Conservation (phyloP, 2,113 vertebrate genomes). For the Meles meles region DNA sequence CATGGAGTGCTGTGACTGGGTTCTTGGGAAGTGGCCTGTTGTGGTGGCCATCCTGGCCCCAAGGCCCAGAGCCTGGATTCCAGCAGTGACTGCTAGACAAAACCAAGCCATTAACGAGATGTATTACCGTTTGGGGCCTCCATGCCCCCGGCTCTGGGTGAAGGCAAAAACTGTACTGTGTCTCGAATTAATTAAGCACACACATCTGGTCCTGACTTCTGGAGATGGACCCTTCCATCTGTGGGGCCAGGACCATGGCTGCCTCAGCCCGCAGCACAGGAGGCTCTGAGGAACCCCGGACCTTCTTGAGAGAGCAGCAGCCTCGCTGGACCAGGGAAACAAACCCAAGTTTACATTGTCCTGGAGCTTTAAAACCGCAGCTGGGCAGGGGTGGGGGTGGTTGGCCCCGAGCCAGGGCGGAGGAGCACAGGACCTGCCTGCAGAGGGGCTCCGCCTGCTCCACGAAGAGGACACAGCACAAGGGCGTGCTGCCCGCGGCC, state of each 20-base stretch:
- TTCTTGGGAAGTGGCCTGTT: conserved; percentile 92
- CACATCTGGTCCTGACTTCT: conserved; percentile 54
- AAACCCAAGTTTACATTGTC: conserved; percentile 71
- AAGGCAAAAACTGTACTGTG: conserved; percentile 64
- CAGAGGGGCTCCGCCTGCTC: conserved; percentile 27
- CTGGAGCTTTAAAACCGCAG: conserved; percentile 73
- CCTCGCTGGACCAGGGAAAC: conserved; percentile 44
- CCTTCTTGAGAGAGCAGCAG: conserved; percentile 23
- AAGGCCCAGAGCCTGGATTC: conserved; percentile 85
- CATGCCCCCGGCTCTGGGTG: background rate
- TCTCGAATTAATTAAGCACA: conserved; percentile 8
- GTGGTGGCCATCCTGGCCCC: conserved; percentile 88
- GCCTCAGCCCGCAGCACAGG: background rate
- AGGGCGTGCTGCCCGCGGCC: conserved; percentile 54
- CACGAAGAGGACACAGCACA: conserved; percentile 65
- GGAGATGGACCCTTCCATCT: conserved; percentile 36
- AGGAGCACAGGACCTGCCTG: conserved; percentile 15
- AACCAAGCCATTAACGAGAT: conserved; percentile 72
- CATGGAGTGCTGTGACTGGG: conserved; percentile 91
- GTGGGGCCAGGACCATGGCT: conserved; percentile 9
- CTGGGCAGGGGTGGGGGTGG: conserved; percentile 10
- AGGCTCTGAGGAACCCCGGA: conserved; percentile 23
- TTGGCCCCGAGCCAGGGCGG: background rate
- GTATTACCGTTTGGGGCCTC: conserved; percentile 26
- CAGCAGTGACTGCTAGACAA: conserved; percentile 75